Base-by-base conservation (phyloP, 2,797 vertebrate species). In the Myioborus miniatus region DNA sequence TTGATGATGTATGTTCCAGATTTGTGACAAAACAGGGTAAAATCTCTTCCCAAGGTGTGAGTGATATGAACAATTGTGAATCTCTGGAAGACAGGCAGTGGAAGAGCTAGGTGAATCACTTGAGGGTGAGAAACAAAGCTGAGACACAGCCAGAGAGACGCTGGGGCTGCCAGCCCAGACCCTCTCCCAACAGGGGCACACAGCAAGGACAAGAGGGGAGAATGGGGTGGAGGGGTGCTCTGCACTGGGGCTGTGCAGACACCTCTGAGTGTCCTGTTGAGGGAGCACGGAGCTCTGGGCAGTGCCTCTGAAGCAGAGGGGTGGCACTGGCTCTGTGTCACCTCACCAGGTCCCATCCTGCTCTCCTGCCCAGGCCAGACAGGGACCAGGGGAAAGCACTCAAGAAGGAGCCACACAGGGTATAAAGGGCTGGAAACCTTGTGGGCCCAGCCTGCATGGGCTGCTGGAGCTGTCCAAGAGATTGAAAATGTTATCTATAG, bases 181-280 rank as follows among this genome's bases (percentile, higher is more conserved):
- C 13, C 13, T 5, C 67, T 53, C 30, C 4, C 1, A 11, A 9
- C 1, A 8, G 12, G 2, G 3, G 24, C 15, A 44, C 23, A 15
- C 8, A n/a, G 49, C n/a, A 37, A 23, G 27, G 13, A 16, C 26
- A 16, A 50, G 46, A 69, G 50, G 23, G 39, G 5, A 64, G 7
- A 20, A n/a, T 2, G 0, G 0, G 8, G 29, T 16, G 6, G 11
- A 30, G 26, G 22, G 4, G 10, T 2, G 2, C 26, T 6, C 20
- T 1, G 0, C 0, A 0, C 27, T 24, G 44, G 23, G 5, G 8
- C 50, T 1, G 0, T 1, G 6, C 23, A 63, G n/a, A 24, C 27
- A 13, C 1, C 1, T 15, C 18, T 7, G 49, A 17, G 2, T 0
- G 2, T 5, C 2, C 24, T 1, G 2, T 18, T 4, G 1, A 1